Evolutionary conservation across 1,140 invertebrate genomes (phyloP), one percentile per base, ranked within the genome.

Genomic region (Liolophura sinensis): DNA sequence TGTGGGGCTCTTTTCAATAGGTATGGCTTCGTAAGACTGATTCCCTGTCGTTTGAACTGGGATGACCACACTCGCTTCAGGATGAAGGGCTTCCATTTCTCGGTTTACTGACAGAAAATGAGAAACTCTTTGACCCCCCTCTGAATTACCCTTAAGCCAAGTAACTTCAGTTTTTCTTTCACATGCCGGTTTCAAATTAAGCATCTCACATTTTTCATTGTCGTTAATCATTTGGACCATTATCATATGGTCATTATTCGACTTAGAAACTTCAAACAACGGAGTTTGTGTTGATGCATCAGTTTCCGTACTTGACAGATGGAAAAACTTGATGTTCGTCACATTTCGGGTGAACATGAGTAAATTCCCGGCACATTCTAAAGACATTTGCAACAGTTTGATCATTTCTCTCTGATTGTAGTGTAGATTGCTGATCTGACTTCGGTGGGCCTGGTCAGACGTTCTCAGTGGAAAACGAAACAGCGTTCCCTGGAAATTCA

Each of bases 291-390:
- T 62, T n/a, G 1, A 24, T 9, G 68, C 62, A 18, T 54, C 55
- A 15, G 24, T 55, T 12, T 60, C 64, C 1, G 63, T 47, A 11
- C 27, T 51, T 50, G 68, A 51, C 1, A 82, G 60, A 65, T 80
- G 73, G 71, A 74, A 77, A 48, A 82, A 65, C 62, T 73, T 62
- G 40, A 84, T 65, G 58, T 67, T 62, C 50, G 60, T 63, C 9
- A 84, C 75, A 62, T 79, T 78, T 65, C 82, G 82, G 1, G 78
- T 79, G 65, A 84, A 84, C 18, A 82, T 65, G 0, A 84, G 68
- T 11, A 81, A 47, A 50, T 73, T 75, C 50, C 77, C 78, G 20
- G 72, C 73, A 40, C 62, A 57, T 46, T 73, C 59, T 27, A 74
- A 55, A 14, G 82, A 62, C 67, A 79, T 73, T 40, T 73, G 40